Conservation (phyloP, 2,113 vertebrate genomes). For the Galemys pyrenaicus region DNA sequence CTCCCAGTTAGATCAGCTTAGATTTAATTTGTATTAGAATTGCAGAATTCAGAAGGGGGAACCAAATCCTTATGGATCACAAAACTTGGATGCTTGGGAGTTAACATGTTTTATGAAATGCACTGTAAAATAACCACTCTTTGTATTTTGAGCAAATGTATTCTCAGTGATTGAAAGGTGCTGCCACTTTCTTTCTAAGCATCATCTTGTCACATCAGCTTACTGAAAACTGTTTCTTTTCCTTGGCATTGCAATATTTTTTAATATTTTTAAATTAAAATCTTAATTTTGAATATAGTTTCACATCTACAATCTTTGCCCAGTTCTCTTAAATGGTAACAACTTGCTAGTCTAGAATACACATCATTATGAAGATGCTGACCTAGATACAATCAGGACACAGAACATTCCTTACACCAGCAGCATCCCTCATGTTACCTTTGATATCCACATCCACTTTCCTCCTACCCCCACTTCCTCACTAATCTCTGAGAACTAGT, state of each 20-base stretch:
- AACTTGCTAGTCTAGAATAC: neutral
- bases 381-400: neutral
- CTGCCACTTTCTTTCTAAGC: neutral
- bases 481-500: neutral
- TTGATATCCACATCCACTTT: neutral
- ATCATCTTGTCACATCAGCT: neutral
- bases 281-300: neutral
- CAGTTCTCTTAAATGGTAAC: neutral
- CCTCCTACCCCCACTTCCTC: neutral
- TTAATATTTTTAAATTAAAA: neutral
- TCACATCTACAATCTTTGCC: neutral
- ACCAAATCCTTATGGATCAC: neutral
- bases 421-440: neutral
- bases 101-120: neutral
- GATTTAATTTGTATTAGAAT: conserved; percentile 51
- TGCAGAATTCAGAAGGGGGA: neutral
- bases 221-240: neutral
- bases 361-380: neutral
- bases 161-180: neutral
- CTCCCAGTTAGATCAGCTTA: conserved; percentile 18
- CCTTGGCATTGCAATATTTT: neutral
- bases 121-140: neutral
- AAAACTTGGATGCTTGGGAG: neutral
- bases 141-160: neutral
- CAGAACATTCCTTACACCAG: neutral